Conservation (phyloP, 2,888 invertebrate species). For the Eremobia ochroleuca region DNA sequence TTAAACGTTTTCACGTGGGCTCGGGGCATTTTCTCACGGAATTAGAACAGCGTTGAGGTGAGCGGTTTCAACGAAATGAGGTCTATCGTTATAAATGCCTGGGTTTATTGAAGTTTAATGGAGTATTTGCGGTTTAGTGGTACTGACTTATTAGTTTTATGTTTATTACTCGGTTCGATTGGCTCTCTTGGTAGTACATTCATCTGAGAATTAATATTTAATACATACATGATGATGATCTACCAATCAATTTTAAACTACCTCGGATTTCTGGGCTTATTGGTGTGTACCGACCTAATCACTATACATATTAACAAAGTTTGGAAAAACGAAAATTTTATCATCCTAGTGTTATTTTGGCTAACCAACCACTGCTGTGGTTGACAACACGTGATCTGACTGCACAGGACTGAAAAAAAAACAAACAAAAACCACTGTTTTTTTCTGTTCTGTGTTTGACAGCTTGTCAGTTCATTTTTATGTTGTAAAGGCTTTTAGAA, state of each 20-base stretch:
- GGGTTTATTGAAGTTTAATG: constrained; percentile 17
- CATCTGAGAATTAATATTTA: background rate
- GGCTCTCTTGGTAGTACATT: background rate
- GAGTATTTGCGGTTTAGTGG: constrained; percentile 24
- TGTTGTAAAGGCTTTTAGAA: background rate
- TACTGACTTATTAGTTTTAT: constrained; percentile 23
- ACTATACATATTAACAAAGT: too few relatives aligned
- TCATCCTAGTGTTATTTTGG: too few relatives aligned
- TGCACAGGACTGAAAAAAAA: too few relatives aligned
- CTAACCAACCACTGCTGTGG: background rate
- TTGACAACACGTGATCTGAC: background rate
- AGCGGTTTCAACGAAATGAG: constrained; percentile 25
- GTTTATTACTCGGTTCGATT: constrained; percentile 28
- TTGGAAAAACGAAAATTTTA: too few relatives aligned
- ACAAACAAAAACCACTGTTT: too few relatives aligned
- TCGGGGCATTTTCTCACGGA: constrained; percentile 13
- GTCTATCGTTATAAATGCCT: background rate
- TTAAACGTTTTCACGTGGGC: background rate
- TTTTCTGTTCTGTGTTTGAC: too few relatives aligned
- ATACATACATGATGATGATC: background rate
- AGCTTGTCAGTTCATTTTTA: background rate
- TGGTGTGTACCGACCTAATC: background rate
- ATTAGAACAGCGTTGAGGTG: constrained; percentile 29
- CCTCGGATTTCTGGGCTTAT: background rate
- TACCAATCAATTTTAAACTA: background rate